Conservation (phyloP, 92 coral and sea anemone genomes). For the Phymanthus crucifer region DNA sequence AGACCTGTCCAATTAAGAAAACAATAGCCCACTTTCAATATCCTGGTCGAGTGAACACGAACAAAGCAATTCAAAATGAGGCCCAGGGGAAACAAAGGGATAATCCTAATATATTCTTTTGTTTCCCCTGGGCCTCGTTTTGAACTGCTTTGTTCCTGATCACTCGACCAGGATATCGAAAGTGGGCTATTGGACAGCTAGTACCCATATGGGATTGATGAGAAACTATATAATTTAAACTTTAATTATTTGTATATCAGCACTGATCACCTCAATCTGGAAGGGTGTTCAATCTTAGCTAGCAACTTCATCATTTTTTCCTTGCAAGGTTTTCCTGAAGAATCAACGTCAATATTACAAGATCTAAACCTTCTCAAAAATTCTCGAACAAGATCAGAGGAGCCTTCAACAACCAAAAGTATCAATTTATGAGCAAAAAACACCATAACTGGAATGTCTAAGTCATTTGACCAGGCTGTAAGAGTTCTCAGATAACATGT, state of each 20-base stretch:
- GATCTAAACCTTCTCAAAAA: slow-evolving; percentile 70
- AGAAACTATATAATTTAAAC: no score
- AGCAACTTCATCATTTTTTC: slow-evolving; percentile 88
- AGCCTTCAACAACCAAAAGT: slow-evolving; percentile 68
- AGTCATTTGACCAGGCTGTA: slow-evolving; percentile 72
- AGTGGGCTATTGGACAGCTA: no score
- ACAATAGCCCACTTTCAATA: no score
- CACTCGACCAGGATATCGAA: no score
- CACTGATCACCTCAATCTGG: slow-evolving; percentile 13
- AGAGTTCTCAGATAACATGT: slow-evolving; percentile 66
- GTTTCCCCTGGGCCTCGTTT: no score
- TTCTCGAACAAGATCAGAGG: slow-evolving; percentile 45
- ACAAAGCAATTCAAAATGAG: no score
- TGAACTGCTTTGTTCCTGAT: no score
- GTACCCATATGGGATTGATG: no score
- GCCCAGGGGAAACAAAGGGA: no score
- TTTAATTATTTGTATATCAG: neutral
- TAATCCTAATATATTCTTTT: no score
- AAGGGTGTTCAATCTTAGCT: slow-evolving; percentile 28
- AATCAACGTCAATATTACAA: slow-evolving; percentile 83
- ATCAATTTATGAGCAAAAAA: slow-evolving; percentile 67
- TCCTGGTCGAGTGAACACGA: no score
- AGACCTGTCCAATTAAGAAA: no score
- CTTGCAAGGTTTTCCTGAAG: slow-evolving; percentile 85
- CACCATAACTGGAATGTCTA: slow-evolving; percentile 51